Conservation (phyloP, 1,140 invertebrate genomes). For the Neodiprion virginianus region DNA sequence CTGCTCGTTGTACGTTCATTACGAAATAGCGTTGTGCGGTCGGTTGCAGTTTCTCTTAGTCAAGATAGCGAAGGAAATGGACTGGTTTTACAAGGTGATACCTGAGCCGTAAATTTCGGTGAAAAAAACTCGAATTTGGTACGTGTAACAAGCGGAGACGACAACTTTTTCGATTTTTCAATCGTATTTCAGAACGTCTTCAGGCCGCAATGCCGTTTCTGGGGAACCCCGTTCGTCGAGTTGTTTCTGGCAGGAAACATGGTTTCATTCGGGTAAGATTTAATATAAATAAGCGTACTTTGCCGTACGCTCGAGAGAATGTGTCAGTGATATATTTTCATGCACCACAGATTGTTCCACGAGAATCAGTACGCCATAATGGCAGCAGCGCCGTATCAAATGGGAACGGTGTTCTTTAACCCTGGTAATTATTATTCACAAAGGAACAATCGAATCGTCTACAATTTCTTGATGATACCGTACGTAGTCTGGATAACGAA, state of each 20-base stretch:
- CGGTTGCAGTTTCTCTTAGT: not conserved
- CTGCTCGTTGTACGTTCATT: slow-evolving; percentile 3
- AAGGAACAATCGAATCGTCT: not conserved
- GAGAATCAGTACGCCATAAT: not conserved
- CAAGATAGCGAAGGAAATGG: not conserved
- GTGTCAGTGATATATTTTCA: too few species aligned
- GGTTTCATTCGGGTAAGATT: not conserved
- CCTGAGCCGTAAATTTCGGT: too few species aligned
- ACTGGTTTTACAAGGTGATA: not conserved
- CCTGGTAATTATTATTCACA: not conserved
- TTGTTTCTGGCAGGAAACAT: not conserved
- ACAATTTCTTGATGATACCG: not conserved
- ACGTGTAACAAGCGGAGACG: too few species aligned
- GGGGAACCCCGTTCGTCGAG: not conserved
- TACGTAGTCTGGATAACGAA: not conserved
- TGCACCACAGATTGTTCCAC: not conserved
- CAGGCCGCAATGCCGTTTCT: not conserved
- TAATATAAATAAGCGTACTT: not conserved
- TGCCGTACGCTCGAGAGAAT: not conserved
- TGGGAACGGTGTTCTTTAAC: not conserved
- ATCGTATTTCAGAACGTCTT: not conserved
- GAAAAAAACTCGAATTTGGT: too few species aligned
- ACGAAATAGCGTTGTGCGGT: not conserved
- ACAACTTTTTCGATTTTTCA: not conserved
- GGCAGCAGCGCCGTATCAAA: not conserved